Evolutionary conservation across 2,797 vertebrate genomes (phyloP).

Genomic region (Paguma larvata): DNA sequence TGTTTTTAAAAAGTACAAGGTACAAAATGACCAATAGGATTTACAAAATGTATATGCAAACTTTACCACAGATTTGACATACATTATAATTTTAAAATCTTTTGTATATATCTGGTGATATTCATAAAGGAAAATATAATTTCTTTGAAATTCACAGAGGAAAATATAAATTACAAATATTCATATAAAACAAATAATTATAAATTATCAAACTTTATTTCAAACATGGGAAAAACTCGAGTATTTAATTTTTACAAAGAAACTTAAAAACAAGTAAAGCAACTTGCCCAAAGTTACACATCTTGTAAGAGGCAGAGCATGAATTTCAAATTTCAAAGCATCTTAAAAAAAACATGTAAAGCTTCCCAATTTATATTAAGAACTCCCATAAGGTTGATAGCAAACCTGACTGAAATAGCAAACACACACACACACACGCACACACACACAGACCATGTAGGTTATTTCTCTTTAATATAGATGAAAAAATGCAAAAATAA

Average conservation of each 20-base stretch:
- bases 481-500: conserved; percentile 28
- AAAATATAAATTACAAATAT: conserved; percentile 30
- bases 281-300: conserved; percentile 14
- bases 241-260: conserved; percentile 28
- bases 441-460: background rate
- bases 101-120: background rate
- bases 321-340: conserved; percentile 61
- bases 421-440: background rate
- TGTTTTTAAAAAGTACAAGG: conserved; percentile 11
- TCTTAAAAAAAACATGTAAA: conserved; percentile 63
- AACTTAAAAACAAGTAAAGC: conserved; percentile 43
- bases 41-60: background rate
- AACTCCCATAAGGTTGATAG: conserved; percentile 54
- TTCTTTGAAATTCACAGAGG: conserved; percentile 16
- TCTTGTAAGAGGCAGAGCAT: conserved; percentile 58
- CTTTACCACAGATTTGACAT: background rate
- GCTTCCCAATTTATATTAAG: conserved; percentile 62
- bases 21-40: background rate
- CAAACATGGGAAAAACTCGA: background rate
- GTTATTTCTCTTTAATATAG: conserved; percentile 31
- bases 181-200: background rate
- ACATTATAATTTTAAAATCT: background rate
- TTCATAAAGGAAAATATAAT: background rate
- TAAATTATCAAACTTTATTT: conserved; percentile 23
- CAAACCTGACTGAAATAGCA: conserved; percentile 61